A percentile compares a stretch with the other conserved stretches of the same genome.
These are phyloP conservation scores for Drosophila merina DNA, from an alignment of 2,888 invertebrate species.

Conservation along the genomic window DNA sequence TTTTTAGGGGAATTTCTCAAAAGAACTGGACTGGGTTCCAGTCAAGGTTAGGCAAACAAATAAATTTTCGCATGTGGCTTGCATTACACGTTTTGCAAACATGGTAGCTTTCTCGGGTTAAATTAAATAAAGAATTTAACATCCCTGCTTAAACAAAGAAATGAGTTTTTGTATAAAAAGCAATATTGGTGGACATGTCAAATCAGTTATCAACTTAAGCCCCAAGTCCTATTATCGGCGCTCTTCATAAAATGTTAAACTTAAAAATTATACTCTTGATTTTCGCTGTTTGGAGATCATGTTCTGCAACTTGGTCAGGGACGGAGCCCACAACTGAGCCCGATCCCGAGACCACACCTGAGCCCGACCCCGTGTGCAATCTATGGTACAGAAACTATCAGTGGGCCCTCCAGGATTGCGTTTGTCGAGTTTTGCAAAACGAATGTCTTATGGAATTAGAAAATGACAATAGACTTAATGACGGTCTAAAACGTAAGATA, in stretches of 20 bases:
- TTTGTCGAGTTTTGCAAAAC: constrained; percentile 50
- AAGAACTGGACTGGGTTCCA: background rate
- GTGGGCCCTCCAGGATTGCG: constrained; percentile 45
- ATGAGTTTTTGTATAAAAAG: constrained; percentile 20
- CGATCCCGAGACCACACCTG: background rate
- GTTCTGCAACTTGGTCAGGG: background rate
- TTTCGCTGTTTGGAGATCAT: background rate
- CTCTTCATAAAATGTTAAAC: constrained; percentile 8
- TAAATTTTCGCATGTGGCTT: background rate
- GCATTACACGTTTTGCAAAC: constrained; percentile 1
- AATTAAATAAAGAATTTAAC: background rate
- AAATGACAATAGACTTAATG: constrained; percentile 8
- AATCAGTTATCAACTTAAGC: constrained; percentile 2
- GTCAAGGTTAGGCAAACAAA: constrained; percentile 2
- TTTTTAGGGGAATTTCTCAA: background rate
- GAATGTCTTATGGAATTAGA: constrained; percentile 26
- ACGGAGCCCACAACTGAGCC: background rate
- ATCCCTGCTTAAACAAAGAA: constrained; percentile 7
- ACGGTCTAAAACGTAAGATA: constrained; percentile 28
- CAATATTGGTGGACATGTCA: too few relatives aligned
- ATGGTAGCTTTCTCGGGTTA: background rate
- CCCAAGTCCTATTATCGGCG: too few relatives aligned
- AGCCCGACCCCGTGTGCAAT: constrained; percentile 19
- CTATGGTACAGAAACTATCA: constrained; percentile 19
- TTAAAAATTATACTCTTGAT: constrained; percentile 2